These are phyloP conservation scores for Eristalis intricaria DNA, from an alignment of 2,888 invertebrate species.

Conservation along the genomic window DNA sequence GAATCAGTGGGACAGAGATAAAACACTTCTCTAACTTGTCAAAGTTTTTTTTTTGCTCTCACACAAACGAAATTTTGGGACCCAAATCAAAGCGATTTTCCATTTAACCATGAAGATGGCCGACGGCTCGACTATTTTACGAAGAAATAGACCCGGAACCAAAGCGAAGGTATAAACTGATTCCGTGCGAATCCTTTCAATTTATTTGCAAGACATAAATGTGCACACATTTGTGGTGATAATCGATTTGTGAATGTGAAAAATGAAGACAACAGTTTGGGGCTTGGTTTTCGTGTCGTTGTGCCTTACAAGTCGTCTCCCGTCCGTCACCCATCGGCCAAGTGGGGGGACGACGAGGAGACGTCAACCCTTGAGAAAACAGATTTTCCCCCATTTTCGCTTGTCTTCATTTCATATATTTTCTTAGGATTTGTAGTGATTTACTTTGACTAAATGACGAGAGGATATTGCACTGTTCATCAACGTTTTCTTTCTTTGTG, in stretches of 20 bases:
- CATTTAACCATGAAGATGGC: slow-evolving; percentile 88
- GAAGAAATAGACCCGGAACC: slow-evolving; percentile 95
- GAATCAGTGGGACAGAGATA: slow-evolving; percentile 65
- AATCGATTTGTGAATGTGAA: slow-evolving; percentile 63
- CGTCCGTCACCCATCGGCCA: background rate
- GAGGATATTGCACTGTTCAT: slow-evolving; percentile 30
- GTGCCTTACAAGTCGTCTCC: background rate
- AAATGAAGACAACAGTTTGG: slow-evolving; percentile 55
- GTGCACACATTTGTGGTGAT: slow-evolving; percentile 5
- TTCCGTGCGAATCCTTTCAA: slow-evolving; percentile 30
- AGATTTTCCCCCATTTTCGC: slow-evolving; percentile 43
- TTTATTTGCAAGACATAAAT: slow-evolving; percentile 41
- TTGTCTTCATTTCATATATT: background rate
- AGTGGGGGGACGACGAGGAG: background rate
- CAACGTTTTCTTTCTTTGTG: background rate
- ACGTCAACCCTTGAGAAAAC: slow-evolving; percentile 54
- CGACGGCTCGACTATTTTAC: slow-evolving; percentile 89
- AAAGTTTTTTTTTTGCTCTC: slow-evolving; percentile 58
- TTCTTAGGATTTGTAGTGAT: background rate
- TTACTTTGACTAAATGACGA: background rate
- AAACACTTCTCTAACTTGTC: slow-evolving; percentile 61
- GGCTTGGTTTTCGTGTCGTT: slow-evolving; percentile 64
- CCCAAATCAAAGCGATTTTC: slow-evolving; percentile 68
- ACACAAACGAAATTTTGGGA: slow-evolving; percentile 62
- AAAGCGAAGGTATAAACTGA: slow-evolving; percentile 88